Percentiles rank a stretch among this genome's conserved stretches.
phyloP scores from a whole-genome alignment of 2,797 vertebrate genomes.

The Helostoma temminkii region DNA sequence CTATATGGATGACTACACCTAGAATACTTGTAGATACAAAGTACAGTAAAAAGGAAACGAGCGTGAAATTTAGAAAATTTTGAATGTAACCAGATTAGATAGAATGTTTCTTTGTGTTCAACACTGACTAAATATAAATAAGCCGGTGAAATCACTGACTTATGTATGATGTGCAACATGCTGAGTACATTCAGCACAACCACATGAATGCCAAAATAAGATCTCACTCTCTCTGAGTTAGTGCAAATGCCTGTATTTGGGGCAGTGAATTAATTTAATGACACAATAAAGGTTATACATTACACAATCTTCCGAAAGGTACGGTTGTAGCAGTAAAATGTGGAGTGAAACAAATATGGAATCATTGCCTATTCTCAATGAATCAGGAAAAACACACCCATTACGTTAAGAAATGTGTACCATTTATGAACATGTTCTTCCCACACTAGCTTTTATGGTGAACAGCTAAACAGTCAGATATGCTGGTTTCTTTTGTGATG shows the following conservation, averaged over 20 bases:
- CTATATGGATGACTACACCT: not conserved
- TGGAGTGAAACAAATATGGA: not conserved
- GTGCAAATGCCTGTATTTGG: constrained; percentile 8
- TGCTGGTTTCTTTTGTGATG: no score
- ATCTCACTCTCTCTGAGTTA: not conserved
- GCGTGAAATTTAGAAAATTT: not conserved
- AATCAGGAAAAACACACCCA: no score
- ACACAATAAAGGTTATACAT: constrained; percentile 32
- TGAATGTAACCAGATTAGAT: not conserved
- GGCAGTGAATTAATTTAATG: constrained; percentile 19
- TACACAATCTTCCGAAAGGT: constrained; percentile 39
- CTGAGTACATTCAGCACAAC: constrained; percentile 7
- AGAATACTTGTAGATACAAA: not conserved
- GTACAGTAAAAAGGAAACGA: not conserved
- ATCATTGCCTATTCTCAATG: no score
- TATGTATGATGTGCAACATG: not conserved
- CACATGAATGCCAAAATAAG: not conserved
- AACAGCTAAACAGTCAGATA: no score
- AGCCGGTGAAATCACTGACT: not conserved
- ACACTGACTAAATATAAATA: not conserved
- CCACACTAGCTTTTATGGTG: no score
- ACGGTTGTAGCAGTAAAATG: constrained; percentile 5
- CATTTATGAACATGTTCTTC: no score
- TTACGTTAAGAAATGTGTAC: no score
- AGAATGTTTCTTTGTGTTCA: constrained; percentile 8